Base-by-base conservation (phyloP, 1,140 invertebrate genomes). In the Oedothorax gibbosus region DNA sequence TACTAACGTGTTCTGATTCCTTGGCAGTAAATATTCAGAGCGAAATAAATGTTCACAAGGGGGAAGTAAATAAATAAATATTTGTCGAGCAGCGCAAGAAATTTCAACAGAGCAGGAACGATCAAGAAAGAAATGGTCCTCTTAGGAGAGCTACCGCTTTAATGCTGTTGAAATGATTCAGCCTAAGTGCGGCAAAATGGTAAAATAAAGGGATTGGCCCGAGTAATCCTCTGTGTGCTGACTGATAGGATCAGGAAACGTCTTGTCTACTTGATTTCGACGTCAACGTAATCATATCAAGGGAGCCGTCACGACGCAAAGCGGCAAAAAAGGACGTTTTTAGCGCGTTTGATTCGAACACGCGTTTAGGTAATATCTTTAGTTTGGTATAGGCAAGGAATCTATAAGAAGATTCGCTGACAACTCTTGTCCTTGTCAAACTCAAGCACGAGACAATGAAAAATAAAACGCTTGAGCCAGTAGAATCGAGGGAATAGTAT, bases 11-110 rank as follows among this genome's bases (percentile, higher is more conserved):
- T 69, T 49, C 51, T 69, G 35, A 35, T 15, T 71, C 54, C 18
- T 71, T 77, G 11, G 68, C 12, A 60, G 79, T 82, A 82, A 82
- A 82, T 82, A 82, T 73, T 82, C 68, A 53, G 50, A 75, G 71
- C 81, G 49, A 84, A 84, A 84, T 84, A 84, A 84, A 84, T 84
- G 81, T 84, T 84, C 81, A 84, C 81, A 60, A 84, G 72, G 81
- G 81, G 81, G 11, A 66, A 84, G 69, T 75, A 84, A 84, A 76
- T 76, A 84, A 84, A 84, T 84, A 84, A 84, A 84, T 84, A 82
- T 82, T 82, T 82, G 68, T 51, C 68, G 35, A 68, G 56, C 56
- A 57, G n/a, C 81, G 68, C 56, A 76, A 49, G 53, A 72, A 72
- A 82, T 82, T 82, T 73, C n/a, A 53, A 35, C 56, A 35, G 50